phyloP scores from a whole-genome alignment of 2,888 invertebrate species.

The Darwinula stevensoni region DNA sequence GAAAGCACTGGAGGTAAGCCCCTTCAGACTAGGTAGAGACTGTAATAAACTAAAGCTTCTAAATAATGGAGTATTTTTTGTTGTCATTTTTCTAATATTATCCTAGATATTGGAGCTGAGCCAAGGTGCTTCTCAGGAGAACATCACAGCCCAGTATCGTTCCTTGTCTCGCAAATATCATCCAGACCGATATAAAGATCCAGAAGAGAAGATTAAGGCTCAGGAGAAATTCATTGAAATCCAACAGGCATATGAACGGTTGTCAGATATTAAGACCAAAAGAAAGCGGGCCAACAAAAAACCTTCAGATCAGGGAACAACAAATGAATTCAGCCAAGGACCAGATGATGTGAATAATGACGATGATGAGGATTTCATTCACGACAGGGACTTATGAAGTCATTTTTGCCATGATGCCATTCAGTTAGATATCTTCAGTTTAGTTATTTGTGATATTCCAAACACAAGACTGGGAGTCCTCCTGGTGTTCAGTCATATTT shows the following conservation, averaged over 20 bases:
- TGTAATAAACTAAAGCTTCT: too few species aligned
- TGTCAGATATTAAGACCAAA: constrained; percentile 15
- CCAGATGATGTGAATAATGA: too few species aligned
- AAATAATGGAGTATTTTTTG: constrained; percentile 1
- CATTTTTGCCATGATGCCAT: too few species aligned
- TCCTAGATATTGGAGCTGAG: constrained; percentile 38
- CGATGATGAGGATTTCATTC: too few species aligned
- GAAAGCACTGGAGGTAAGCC: constrained; percentile 44
- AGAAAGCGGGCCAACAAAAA: neutral
- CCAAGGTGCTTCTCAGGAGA: constrained; percentile 48
- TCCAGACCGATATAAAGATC: constrained; percentile 64
- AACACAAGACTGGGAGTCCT: too few species aligned
- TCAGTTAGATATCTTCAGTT: too few species aligned
- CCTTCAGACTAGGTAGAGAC: too few species aligned
- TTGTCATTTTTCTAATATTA: constrained; percentile 5
- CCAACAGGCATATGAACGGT: constrained; percentile 64
- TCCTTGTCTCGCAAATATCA: constrained; percentile 55
- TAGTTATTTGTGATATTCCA: too few species aligned
- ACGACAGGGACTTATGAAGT: too few species aligned
- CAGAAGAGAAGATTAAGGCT: constrained; percentile 28
- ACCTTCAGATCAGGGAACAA: too few species aligned
- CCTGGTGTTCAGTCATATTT: too few species aligned
- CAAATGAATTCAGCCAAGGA: too few species aligned
- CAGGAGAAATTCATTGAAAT: constrained; percentile 73
- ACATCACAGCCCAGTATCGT: constrained; percentile 54